Evolutionary conservation across 2,888 invertebrate genomes (phyloP).

Genomic region (Cyaniris semiargus): DNA sequence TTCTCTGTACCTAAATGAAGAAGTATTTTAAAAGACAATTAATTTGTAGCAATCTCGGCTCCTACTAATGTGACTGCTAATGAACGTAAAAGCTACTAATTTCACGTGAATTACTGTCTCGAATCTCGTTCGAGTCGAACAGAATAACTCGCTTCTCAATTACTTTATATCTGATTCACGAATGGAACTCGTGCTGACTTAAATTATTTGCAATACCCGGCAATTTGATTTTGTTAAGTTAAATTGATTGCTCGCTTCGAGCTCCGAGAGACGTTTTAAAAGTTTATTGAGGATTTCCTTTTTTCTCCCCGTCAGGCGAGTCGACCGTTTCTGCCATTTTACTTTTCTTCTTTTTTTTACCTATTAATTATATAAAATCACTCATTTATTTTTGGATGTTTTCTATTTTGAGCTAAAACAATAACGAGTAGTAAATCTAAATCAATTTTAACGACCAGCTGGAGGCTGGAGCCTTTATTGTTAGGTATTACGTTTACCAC

Average conservation of each 20-base stretch:
- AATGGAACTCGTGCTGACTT: constrained; percentile 31
- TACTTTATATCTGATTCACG: constrained; percentile 33
- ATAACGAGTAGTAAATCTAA: neutral
- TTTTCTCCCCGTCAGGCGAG: neutral
- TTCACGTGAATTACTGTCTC: constrained; percentile 28
- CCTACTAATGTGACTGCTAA: neutral
- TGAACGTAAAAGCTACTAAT: constrained; percentile 24
- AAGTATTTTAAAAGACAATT: neutral
- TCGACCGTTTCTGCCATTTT: neutral
- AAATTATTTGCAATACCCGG: constrained; percentile 31
- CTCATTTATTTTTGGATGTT: no score
- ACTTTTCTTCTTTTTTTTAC: no score
- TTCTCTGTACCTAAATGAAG: neutral
- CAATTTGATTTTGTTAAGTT: constrained; percentile 31
- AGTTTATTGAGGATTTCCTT: constrained; percentile 1
- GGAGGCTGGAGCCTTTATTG: neutral
- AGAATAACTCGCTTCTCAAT: constrained; percentile 32
- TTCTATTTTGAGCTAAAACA: neutral
- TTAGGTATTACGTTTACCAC: neutral
- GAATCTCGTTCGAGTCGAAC: constrained; percentile 20
- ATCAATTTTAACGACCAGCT: neutral
- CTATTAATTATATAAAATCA: no score
- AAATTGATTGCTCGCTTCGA: constrained; percentile 28
- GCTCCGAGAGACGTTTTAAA: constrained; percentile 12
- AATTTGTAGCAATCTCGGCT: neutral